These are phyloP conservation scores for Phrynocephalus guinanensis DNA, from an alignment of 2,797 vertebrate species.

Conservation along the genomic window DNA sequence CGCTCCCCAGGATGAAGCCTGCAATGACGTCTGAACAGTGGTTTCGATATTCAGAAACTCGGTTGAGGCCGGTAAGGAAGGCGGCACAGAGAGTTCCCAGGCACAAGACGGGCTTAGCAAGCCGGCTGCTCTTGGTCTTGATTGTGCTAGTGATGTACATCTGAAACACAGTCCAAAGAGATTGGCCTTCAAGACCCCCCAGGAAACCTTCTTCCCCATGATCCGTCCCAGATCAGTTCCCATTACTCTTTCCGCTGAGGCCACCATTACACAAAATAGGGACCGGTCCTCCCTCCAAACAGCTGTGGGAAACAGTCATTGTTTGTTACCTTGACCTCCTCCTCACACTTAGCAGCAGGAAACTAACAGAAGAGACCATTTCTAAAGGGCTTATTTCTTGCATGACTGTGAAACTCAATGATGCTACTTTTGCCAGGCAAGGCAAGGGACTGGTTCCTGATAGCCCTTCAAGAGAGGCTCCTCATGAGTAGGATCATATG, in stretches of 20 bases:
- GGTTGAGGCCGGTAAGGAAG: conserved; percentile 94
- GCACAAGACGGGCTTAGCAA: conserved; percentile 96
- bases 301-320: not conserved
- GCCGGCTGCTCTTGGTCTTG: conserved; percentile 95
- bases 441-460: not conserved
- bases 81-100: conserved; percentile 93
- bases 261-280: not conserved
- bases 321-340: not conserved
- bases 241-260: not conserved
- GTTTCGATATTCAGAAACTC: conserved; percentile 97
- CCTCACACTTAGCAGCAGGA: not conserved
- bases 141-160: conserved; percentile 99
- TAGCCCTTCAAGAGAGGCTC: not conserved
- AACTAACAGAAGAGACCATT: not conserved
- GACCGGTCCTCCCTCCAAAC: not conserved
- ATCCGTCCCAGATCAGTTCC: not conserved
- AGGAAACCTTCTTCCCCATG: not conserved
- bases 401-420: not conserved
- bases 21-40: conserved; percentile 96
- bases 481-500: not conserved
- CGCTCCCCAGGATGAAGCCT: conserved; percentile 93
- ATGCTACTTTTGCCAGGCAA: not conserved
- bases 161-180: conserved; percentile 73
- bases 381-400: not conserved
- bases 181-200: not conserved